Evolutionary conservation across 2,113 vertebrate species (phyloP), one percentile per base, ranked within the genome.

Genomic region (Hyperoodon ampullatus): DNA sequence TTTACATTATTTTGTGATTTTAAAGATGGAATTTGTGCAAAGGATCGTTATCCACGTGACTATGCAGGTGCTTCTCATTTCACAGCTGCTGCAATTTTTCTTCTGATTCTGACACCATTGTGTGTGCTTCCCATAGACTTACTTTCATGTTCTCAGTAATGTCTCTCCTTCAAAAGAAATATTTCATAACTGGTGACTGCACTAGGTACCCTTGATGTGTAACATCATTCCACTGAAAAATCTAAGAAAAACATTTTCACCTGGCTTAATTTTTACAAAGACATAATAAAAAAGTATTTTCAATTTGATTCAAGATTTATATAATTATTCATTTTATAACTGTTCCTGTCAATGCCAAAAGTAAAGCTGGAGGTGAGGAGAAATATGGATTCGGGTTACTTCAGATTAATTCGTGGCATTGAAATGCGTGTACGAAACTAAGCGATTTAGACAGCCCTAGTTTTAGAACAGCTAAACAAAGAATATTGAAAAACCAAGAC

Each of bases 391-490:
- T 77, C 53, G 16, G 39, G 61, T 96, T 78, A 78, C 66, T 87
- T 82, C 1, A 18, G 26, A 44, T 88, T 95, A 80, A 85, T 78
- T 66, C 61, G 23, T 85, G 60, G 33, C 75, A 1, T 33, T 21
- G 26, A 50, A 61, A 68, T 53, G 23, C 0, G 0, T 78, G 26
- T 26, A 58, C 18, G 61, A 39, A 94, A 26, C 65, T 94, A 95
- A 97, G 63, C 1, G 4, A 44, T 85, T 86, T 60, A 71, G 97
- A 95, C 95, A 97, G 88, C 47, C 13, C 74, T 66, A 60, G 96
- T 93, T 93, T 94, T 91, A 68, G 7, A 58, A 95, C 88, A 88
- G 16, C 71, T 78, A 86, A 96, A 81, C 66, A 78, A 94, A 93
- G 78, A 85, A 26, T 35, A 66, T 16, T 86, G 93, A 63, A 85